A percentile compares a stretch with the other conserved stretches of the same genome.
Evolutionary conservation across 2,888 invertebrate genomes (phyloP).

Genomic region (Philopedon plagiatum): DNA sequence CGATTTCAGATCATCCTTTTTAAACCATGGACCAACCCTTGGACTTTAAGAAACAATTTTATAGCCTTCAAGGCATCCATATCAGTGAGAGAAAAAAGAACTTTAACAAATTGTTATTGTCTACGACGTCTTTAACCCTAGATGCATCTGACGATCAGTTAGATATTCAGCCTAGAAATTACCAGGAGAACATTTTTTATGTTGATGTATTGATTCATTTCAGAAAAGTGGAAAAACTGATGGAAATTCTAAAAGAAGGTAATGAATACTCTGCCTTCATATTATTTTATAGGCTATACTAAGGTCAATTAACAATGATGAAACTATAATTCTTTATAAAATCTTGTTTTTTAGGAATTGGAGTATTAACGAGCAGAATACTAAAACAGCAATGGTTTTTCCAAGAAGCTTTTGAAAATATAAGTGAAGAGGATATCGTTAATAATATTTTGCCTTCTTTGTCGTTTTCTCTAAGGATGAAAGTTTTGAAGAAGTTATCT

Average conservation of each 20-base stretch:
- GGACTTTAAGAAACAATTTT: slow-evolving; percentile 52
- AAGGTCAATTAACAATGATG: no score
- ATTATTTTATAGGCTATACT: no score
- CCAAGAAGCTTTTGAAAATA: slow-evolving; percentile 50
- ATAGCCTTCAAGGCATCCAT: slow-evolving; percentile 52
- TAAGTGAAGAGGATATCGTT: slow-evolving; percentile 49
- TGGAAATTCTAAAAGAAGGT: slow-evolving; percentile 54
- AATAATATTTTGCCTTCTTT: slow-evolving; percentile 55
- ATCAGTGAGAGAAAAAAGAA: slow-evolving; percentile 52
- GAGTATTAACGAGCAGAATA: slow-evolving; percentile 54
- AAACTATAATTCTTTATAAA: no score
- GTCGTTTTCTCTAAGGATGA: slow-evolving; percentile 54
- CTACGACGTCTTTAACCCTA: slow-evolving; percentile 9
- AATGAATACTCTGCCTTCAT: background rate
- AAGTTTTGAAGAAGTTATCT: slow-evolving; percentile 54
- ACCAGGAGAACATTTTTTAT: slow-evolving; percentile 56
- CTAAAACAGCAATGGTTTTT: slow-evolving; percentile 58
- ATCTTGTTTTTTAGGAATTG: slow-evolving; percentile 52
- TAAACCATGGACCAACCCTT: background rate
- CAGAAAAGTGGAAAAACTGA: slow-evolving; percentile 49
- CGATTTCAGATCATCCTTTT: background rate
- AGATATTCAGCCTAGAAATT: slow-evolving; percentile 53
- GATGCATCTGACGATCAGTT: slow-evolving; percentile 37
- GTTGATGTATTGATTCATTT: slow-evolving; percentile 56
- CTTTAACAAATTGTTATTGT: slow-evolving; percentile 52